Percentiles rank a stretch among this genome's conserved stretches.
Conservation (phyloP, 2,797 vertebrate species). For the Knipowitschia caucasica region DNA sequence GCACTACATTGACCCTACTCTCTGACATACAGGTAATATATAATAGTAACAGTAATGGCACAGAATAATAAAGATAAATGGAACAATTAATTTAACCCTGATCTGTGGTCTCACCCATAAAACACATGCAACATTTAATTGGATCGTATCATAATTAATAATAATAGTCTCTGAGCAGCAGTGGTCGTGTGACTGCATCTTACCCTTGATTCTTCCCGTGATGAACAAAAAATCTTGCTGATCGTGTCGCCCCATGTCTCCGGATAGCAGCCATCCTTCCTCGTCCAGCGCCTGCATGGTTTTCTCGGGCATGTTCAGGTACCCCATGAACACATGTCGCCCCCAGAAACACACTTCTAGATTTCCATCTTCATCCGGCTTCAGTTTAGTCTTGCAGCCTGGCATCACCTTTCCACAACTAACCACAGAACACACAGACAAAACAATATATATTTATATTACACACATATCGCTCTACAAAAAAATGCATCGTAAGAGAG, state of each 20-base stretch:
- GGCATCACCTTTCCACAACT: conserved; percentile 77
- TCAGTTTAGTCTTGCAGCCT: conserved; percentile 74
- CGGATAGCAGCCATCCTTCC: conserved; percentile 80
- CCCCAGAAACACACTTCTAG: conserved; percentile 83
- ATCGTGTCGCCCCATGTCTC: conserved; percentile 75
- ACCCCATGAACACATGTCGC: conserved; percentile 81
- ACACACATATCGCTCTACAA: too few relatives aligned
- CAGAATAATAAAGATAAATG: too few relatives aligned
- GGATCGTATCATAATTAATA: too few relatives aligned
- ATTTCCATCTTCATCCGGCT: conserved; percentile 65
- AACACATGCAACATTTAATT: too few relatives aligned
- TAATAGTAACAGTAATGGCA: too few relatives aligned
- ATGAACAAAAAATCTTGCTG: conserved; percentile 70
- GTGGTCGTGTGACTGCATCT: conserved; percentile 2
- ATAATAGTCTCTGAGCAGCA: too few relatives aligned
- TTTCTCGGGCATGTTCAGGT: conserved; percentile 74
- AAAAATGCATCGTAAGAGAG: too few relatives aligned
- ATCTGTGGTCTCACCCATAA: too few relatives aligned
- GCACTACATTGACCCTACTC: too few relatives aligned
- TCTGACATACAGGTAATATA: too few relatives aligned
- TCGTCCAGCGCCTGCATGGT: conserved; percentile 71
- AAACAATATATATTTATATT: too few relatives aligned
- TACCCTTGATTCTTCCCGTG: conserved; percentile 82
- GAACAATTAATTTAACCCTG: too few relatives aligned
- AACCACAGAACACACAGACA: conserved; percentile 8